These are phyloP conservation scores for Prenolepis imparis DNA, from an alignment of 2,888 invertebrate species.

Conservation along the genomic window DNA sequence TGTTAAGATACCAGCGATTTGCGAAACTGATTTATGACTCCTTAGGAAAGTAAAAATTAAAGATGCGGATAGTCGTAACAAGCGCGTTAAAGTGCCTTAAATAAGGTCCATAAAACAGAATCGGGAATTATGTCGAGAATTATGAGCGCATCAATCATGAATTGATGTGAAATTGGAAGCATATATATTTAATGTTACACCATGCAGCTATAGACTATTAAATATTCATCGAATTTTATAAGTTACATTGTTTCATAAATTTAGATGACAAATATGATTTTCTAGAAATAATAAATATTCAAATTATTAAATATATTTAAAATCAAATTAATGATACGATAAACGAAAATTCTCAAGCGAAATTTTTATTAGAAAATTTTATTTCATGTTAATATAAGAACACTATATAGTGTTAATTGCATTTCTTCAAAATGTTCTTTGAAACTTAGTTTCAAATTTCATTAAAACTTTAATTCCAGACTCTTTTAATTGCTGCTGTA, in stretches of 20 bases:
- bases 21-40: conserved; percentile 57
- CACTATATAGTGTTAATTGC: not conserved
- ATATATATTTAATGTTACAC: conserved; percentile 47
- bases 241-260: not conserved
- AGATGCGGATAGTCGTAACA: conserved; percentile 33
- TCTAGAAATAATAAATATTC: not conserved
- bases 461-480: not conserved
- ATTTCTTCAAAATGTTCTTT: not conserved
- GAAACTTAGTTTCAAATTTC: not conserved
- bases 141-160: conserved; percentile 38
- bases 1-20: conserved; percentile 26
- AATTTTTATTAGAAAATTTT: not conserved
- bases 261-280: not conserved
- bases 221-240: conserved; percentile 17
- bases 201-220: not conserved
- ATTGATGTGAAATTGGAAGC: conserved; percentile 38
- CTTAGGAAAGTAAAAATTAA: conserved; percentile 59
- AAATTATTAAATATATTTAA: conserved; percentile 12
- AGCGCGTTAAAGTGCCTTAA: conserved; percentile 37
- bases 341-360: not conserved
- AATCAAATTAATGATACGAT: conserved; percentile 9
- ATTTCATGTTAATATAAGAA: not conserved
- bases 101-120: conserved; percentile 33
- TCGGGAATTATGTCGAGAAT: conserved; percentile 34
- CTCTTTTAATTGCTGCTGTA: not conserved